Base-by-base conservation (phyloP, 1,140 invertebrate species). In the Coptotermes formosanus region DNA sequence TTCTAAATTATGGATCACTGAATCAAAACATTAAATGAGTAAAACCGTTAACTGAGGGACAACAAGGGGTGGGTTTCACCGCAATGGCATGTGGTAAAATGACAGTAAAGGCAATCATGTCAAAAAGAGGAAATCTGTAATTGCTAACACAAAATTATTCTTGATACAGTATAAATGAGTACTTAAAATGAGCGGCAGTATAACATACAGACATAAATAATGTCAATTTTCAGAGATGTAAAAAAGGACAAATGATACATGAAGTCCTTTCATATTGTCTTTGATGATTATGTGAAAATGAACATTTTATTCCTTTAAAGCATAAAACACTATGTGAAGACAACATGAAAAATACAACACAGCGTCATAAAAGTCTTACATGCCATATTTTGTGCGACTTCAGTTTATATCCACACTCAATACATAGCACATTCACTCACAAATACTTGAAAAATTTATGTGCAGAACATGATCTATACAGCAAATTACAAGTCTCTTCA, bases 321-420 rank as follows among this genome's bases (percentile, higher is more conserved):
- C 64, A n/a, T 30, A 75, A 30, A 75, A 75, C 64, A 75, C 52
- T 55, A 21, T 75, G 14, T 30, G 64, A 30, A n/a, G 64, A 75
- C 64, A 75, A 25, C 25, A 75, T 75, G 64, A 75, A 75, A 64
- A 64, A 64, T 64, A 64, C 64, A 75, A 75, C 64, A n/a, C 25
- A 7, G n/a, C 14, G 25, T 55, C 52, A 55, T 55, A 55, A n/a
- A 75, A 30, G 64, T 75, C n/a, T 64, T 64, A 19, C n/a, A 75
- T 12, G 9, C n/a, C n/a, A 1, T 30, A 11, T 75, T 75, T 75
- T 75, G 14, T 12, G 9, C n/a, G n/a, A 75, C n/a, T 75, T 75
- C 64, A 30, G 7, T n/a, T 75, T 75, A 21, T 64, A 64, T 30
- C n/a, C 14, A 3, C n/a, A 75, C n/a, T 75, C 64, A 30, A 75